A percentile compares a stretch with the other conserved stretches of the same genome.
Evolutionary conservation across 1,140 invertebrate species (phyloP).

Genomic region (Platyura marginata): DNA sequence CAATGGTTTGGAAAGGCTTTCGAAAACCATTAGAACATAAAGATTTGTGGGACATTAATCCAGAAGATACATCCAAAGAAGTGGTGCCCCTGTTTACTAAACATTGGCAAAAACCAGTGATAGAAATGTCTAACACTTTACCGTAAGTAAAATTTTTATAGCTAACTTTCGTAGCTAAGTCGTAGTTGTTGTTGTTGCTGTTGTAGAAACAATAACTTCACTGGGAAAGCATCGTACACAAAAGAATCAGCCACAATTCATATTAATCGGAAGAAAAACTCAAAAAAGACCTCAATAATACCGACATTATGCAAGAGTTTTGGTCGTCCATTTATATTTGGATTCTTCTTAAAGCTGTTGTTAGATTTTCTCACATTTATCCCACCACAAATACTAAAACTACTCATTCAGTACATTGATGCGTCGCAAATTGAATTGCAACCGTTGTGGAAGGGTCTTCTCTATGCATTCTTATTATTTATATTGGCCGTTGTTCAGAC

Average conservation of each 20-base stretch:
- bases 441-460: conserved; percentile 38
- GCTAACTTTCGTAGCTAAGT: no score
- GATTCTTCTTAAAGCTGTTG: conserved; percentile 55
- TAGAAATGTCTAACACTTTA: no score
- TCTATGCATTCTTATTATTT: conserved; percentile 64
- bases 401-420: conserved; percentile 23
- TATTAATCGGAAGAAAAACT: conserved; percentile 37
- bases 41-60: conserved; percentile 83
- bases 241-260: conserved; percentile 41
- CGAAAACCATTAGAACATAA: conserved; percentile 55
- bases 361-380: conserved; percentile 79
- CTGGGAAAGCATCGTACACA: conserved; percentile 42
- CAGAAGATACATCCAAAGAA: conserved; percentile 57
- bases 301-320: conserved; percentile 59
- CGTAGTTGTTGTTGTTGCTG: no score
- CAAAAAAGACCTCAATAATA: conserved; percentile 51
- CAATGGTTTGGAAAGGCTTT: conserved; percentile 65
- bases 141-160: no score
- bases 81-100: conserved; percentile 73
- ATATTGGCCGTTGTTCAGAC: conserved; percentile 72
- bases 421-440: conserved; percentile 5
- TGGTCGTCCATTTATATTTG: conserved; percentile 67
- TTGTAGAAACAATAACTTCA: conserved; percentile 2
- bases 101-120: conserved; percentile 39
- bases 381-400: conserved; percentile 61